These are phyloP conservation scores for Herpailurus yagouaroundi DNA, from an alignment of 2,113 vertebrate species.

Conservation along the genomic window DNA sequence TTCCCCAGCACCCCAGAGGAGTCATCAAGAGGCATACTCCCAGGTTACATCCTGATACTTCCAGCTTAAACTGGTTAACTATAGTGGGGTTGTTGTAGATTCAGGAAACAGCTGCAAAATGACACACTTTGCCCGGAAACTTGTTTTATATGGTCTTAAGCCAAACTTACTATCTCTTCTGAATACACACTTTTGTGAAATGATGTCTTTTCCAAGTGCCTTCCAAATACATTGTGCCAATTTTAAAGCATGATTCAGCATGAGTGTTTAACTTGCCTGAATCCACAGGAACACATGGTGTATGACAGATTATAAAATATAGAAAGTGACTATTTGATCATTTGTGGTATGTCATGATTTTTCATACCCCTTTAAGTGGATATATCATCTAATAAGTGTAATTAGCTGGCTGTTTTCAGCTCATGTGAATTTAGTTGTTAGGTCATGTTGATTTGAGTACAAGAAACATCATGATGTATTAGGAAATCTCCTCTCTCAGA, in stretches of 20 bases:
- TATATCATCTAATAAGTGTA: not conserved
- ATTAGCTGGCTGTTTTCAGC: not conserved
- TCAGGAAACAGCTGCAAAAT: conserved; percentile 63
- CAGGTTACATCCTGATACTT: conserved; percentile 25
- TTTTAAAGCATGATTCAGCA: conserved; percentile 27
- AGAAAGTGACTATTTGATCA: not conserved
- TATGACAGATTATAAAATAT: not conserved
- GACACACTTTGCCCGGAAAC: not conserved
- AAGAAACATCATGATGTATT: not conserved
- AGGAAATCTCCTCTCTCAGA: not conserved
- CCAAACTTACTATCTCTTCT: conserved; percentile 53
- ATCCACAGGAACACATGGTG: not conserved
- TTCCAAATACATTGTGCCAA: not conserved
- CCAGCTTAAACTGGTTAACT: not conserved
- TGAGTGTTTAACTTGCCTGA: not conserved
- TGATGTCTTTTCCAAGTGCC: not conserved
- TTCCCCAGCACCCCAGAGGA: not conserved
- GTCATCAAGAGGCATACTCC: conserved; percentile 13
- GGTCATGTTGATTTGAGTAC: not conserved
- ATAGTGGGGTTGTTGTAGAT: conserved; percentile 12
- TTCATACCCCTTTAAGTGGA: not conserved
- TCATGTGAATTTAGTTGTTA: not conserved
- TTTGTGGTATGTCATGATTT: not conserved
- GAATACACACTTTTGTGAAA: not conserved
- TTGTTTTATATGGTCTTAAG: conserved; percentile 32